Conservation (phyloP, 2,888 invertebrate species). For the Metalampra italica region DNA sequence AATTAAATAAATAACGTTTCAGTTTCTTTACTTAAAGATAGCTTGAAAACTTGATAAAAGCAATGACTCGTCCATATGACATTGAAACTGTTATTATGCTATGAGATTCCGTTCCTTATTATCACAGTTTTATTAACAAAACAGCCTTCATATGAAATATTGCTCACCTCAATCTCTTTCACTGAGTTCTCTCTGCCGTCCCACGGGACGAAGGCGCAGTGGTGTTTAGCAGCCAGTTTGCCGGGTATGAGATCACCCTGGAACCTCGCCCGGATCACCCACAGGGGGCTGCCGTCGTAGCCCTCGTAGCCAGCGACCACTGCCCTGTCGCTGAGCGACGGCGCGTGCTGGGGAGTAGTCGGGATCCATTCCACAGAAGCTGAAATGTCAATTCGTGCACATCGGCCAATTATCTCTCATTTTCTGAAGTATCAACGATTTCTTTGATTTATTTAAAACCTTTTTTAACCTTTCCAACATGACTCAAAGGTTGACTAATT, state of each 20-base stretch:
- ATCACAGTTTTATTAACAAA: no score
- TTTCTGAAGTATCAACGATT: no score
- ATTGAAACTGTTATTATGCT: no score
- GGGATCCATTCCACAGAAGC: slow-evolving; percentile 58
- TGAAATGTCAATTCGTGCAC: slow-evolving; percentile 23
- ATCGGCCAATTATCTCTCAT: no score
- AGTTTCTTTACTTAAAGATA: no score
- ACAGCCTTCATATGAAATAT: neutral
- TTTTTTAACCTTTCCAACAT: no score
- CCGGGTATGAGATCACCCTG: slow-evolving; percentile 66
- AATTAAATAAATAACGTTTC: no score
- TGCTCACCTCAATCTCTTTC: slow-evolving; percentile 50
- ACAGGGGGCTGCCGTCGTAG: slow-evolving; percentile 62
- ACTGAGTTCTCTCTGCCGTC: slow-evolving; percentile 56
- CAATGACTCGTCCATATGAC: no score
- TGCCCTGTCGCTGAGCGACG: slow-evolving; percentile 42
- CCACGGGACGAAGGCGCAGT: slow-evolving; percentile 60
- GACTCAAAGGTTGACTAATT: no score
- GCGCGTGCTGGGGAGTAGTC: slow-evolving; percentile 38
- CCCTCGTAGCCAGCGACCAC: slow-evolving; percentile 67
- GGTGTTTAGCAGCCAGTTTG: slow-evolving; percentile 61
- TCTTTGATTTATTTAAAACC: no score
- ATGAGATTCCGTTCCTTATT: no score
- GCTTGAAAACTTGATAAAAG: no score
- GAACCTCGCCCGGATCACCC: slow-evolving; percentile 58